Conservation (phyloP, 2,797 vertebrate species). For the Cichlasoma orientale region DNA sequence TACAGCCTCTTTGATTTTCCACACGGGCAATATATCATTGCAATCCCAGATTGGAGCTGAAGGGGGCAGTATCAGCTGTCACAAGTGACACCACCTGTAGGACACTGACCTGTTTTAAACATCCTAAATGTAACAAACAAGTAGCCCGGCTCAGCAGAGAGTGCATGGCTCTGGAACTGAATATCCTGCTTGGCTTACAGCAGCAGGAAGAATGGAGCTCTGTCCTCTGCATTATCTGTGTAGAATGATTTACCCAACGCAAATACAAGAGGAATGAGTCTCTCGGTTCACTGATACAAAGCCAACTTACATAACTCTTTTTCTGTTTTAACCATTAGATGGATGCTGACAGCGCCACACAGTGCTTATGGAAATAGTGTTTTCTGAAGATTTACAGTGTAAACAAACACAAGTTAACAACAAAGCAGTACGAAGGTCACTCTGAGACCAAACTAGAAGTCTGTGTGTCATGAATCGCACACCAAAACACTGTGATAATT, state of each 20-base stretch:
- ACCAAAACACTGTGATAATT: background rate
- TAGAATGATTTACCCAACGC: slow-evolving; percentile 55
- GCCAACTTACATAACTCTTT: slow-evolving; percentile 8
- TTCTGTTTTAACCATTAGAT: background rate
- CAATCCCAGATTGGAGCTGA: slow-evolving; percentile 36
- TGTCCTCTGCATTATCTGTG: slow-evolving; percentile 25
- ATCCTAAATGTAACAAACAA: background rate
- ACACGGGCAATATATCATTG: background rate
- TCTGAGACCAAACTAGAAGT: background rate
- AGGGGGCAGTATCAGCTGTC: slow-evolving; percentile 58
- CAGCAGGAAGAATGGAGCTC: background rate
- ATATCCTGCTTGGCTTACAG: background rate
- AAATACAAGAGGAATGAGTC: slow-evolving; percentile 43
- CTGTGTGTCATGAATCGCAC: background rate
- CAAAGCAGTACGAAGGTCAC: slow-evolving; percentile 4
- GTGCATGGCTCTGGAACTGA: background rate
- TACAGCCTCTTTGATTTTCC: background rate
- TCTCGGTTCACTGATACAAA: slow-evolving; percentile 18
- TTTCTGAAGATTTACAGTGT: background rate
- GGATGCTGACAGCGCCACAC: background rate
- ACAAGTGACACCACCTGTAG: background rate
- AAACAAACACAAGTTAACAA: background rate
- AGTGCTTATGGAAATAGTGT: background rate
- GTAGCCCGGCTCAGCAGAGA: background rate
- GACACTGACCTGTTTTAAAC: background rate